phyloP scores from a whole-genome alignment of 2,797 vertebrate species.

The Hypotaenidia philippensis region DNA sequence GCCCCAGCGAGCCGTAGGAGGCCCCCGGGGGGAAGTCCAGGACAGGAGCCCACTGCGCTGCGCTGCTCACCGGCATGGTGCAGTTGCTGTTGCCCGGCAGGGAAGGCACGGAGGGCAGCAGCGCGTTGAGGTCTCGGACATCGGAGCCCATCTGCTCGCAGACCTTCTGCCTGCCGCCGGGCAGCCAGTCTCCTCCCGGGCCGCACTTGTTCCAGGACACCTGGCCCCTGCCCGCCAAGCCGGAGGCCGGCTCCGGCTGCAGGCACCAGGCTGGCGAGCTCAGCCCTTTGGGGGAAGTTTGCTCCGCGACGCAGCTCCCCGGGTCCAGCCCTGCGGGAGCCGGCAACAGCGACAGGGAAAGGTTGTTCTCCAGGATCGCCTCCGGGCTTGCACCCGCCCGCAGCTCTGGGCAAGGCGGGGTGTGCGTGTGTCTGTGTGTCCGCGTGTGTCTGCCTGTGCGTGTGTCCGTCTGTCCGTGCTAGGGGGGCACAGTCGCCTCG shows the following conservation, averaged over 20 bases:
- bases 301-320: slow-evolving; percentile 72
- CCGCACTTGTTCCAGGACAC: slow-evolving; percentile 72
- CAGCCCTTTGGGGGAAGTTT: slow-evolving; percentile 68
- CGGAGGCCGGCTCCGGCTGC: slow-evolving; percentile 65
- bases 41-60: slow-evolving; percentile 92
- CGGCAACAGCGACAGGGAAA: slow-evolving; percentile 64
- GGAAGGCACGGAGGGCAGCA: slow-evolving; percentile 89
- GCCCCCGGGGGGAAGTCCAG: slow-evolving; percentile 87
- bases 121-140: slow-evolving; percentile 91
- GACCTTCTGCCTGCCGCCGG: slow-evolving; percentile 52
- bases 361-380: slow-evolving; percentile 77
- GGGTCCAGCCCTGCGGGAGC: slow-evolving; percentile 76
- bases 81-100: slow-evolving; percentile 87
- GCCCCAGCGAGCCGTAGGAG: slow-evolving; percentile 88
- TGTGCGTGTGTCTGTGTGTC: not conserved
- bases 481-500: slow-evolving; percentile 79
- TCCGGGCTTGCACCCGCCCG: slow-evolving; percentile 64
- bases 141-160: slow-evolving; percentile 90
- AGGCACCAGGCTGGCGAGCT: slow-evolving; percentile 67
- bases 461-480: slow-evolving; percentile 1
- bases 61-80: slow-evolving; percentile 87
- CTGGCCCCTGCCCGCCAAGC: slow-evolving; percentile 57
- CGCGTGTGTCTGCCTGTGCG: not conserved
- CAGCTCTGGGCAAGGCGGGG: not conserved
- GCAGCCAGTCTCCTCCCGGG: slow-evolving; percentile 53